A percentile compares a stretch with the other conserved stretches of the same genome.
phyloP scores from a whole-genome alignment of 2,797 vertebrate species.

The Enteromius thamalakanensis region DNA sequence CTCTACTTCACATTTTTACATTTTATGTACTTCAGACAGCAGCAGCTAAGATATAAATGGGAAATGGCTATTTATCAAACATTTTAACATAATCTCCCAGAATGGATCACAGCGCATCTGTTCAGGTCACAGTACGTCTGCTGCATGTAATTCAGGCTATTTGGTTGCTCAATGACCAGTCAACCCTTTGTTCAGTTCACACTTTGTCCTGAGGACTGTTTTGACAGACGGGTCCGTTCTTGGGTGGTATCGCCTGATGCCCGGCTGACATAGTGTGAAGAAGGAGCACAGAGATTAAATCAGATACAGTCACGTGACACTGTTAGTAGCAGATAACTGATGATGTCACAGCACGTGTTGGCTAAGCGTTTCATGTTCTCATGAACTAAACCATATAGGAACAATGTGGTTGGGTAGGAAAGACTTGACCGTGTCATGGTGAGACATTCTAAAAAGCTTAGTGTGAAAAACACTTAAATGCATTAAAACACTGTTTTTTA shows the following conservation, averaged over 20 bases:
- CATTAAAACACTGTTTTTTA: neutral
- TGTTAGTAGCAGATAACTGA: conserved; percentile 29
- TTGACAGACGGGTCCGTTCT: conserved; percentile 7
- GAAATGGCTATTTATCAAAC: neutral
- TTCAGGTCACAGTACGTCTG: conserved; percentile 11
- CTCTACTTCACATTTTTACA: neutral
- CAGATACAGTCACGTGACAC: conserved; percentile 58
- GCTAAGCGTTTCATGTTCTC: neutral
- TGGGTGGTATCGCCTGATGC: conserved; percentile 12
- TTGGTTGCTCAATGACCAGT: conserved; percentile 31
- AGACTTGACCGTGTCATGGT: neutral
- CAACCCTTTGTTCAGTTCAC: conserved; percentile 5
- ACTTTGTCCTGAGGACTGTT: conserved; percentile 23
- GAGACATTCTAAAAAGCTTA: neutral
- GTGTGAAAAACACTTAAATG: too few species aligned
- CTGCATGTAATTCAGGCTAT: neutral
- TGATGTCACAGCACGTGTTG: conserved; percentile 11
- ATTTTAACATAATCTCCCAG: neutral
- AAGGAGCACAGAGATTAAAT: conserved; percentile 29
- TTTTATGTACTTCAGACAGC: neutral
- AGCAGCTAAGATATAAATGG: neutral
- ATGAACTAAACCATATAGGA: neutral
- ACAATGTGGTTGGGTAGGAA: neutral
- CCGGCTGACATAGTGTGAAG: conserved; percentile 19
- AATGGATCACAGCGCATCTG: neutral